A percentile compares a stretch with the other conserved stretches of the same genome.
Evolutionary conservation across 2,888 invertebrate species (phyloP).

Genomic region (Muschampia plurimacula): DNA sequence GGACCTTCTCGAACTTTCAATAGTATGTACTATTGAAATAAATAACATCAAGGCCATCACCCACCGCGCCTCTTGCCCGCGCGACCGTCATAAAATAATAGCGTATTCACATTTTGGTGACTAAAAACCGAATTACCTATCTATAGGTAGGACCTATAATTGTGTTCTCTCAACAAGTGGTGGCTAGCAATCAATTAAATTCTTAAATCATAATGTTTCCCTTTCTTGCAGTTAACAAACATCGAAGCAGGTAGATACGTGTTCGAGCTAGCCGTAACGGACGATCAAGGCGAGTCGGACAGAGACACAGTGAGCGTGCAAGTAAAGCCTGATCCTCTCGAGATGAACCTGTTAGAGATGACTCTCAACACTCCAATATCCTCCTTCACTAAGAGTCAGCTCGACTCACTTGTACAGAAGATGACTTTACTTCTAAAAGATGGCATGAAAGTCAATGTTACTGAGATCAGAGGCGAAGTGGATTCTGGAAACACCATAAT

Average conservation of each 20-base stretch:
- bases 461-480: constrained; percentile 85
- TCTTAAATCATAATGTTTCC: neutral
- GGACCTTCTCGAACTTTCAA: too few relatives aligned
- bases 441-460: constrained; percentile 87
- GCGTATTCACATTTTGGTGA: too few relatives aligned
- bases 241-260: constrained; percentile 95
- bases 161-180: too few relatives aligned
- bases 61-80: too few relatives aligned
- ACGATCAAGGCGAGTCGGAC: constrained; percentile 94
- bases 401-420: constrained; percentile 92
- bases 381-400: constrained; percentile 84
- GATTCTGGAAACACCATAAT: constrained; percentile 87
- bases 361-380: constrained; percentile 91
- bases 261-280: constrained; percentile 95
- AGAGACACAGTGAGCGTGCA: constrained; percentile 93
- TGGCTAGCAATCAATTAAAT: too few relatives aligned
- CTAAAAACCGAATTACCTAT: too few relatives aligned
- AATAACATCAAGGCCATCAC: too few relatives aligned
- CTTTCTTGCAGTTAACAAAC: constrained; percentile 88
- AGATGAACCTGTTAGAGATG: constrained; percentile 92
- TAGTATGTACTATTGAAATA: too few relatives aligned
- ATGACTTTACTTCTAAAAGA: constrained; percentile 92
- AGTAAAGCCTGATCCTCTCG: constrained; percentile 91
- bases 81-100: too few relatives aligned
- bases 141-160: too few relatives aligned